phyloP scores from a whole-genome alignment of 1,140 invertebrate genomes.

The Trypoxylus dichotomus region DNA sequence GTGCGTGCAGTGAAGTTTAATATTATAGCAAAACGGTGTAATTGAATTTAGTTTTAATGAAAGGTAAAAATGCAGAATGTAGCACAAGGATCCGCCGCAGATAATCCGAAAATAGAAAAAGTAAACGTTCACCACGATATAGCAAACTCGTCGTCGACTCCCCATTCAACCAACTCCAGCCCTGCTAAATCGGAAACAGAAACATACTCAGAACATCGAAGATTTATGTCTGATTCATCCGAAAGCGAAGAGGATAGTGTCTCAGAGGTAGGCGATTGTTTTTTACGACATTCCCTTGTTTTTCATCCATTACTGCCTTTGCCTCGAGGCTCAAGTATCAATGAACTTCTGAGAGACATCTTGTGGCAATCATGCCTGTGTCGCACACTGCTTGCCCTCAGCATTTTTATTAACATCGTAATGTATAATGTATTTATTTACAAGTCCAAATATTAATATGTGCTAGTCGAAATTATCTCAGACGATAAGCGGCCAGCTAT shows the following conservation, averaged over 20 bases:
- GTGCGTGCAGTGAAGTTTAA: slow-evolving; percentile 45
- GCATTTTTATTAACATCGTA: slow-evolving; percentile 20
- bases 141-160: slow-evolving; percentile 65
- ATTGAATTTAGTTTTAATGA: slow-evolving; percentile 51
- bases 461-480: background rate
- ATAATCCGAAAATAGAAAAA: slow-evolving; percentile 78
- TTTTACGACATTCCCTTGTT: slow-evolving; percentile 40
- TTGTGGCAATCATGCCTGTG: slow-evolving; percentile 48
- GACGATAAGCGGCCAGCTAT: background rate
- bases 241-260: slow-evolving; percentile 91
- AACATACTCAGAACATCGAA: slow-evolving; percentile 76
- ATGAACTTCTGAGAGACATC: slow-evolving; percentile 55
- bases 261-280: slow-evolving; percentile 73
- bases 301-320: slow-evolving; percentile 34
- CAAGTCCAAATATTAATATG: slow-evolving; percentile 15
- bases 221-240: slow-evolving; percentile 86
- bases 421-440: slow-evolving; percentile 21
- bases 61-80: slow-evolving; percentile 88
- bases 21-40: slow-evolving; percentile 43
- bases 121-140: slow-evolving; percentile 58
- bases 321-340: slow-evolving; percentile 49
- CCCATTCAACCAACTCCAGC: slow-evolving; percentile 64
- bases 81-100: slow-evolving; percentile 71
- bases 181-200: slow-evolving; percentile 77
- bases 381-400: slow-evolving; percentile 43